Conservation (phyloP, 2,888 invertebrate species). For the Tetropium fuscum region DNA sequence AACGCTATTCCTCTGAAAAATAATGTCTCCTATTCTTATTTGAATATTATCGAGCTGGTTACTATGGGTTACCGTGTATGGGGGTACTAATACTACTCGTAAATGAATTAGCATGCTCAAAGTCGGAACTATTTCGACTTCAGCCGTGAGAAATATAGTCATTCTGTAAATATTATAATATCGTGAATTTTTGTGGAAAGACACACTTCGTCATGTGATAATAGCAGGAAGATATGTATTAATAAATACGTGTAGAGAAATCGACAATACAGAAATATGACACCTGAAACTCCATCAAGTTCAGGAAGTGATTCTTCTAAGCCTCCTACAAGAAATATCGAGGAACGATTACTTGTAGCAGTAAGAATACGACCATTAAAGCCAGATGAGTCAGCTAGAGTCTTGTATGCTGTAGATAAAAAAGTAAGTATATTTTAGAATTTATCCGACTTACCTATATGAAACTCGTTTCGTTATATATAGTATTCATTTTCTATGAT, state of each 20-base stretch:
- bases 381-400: constrained; percentile 79
- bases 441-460: no score
- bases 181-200: no score
- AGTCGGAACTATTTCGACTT: not conserved
- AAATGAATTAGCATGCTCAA: constrained; percentile 8
- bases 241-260: no score
- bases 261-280: constrained; percentile 50
- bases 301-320: constrained; percentile 62
- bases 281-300: constrained; percentile 63
- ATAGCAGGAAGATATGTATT: not conserved
- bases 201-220: not conserved
- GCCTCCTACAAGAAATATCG: constrained; percentile 57
- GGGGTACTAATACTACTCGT: constrained; percentile 2
- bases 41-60: constrained; percentile 40
- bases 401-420: constrained; percentile 82
- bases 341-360: constrained; percentile 75
- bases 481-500: no score
- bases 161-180: no score
- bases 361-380: constrained; percentile 90
- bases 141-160: not conserved
- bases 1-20: constrained; percentile 21
- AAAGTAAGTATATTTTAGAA: constrained; percentile 79
- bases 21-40: constrained; percentile 36
- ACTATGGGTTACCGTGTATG: constrained; percentile 25
- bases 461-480: no score